Percentiles rank a stretch among this genome's conserved stretches.
phyloP scores from a whole-genome alignment of 2,797 vertebrate genomes.

The Carduelis carduelis region DNA sequence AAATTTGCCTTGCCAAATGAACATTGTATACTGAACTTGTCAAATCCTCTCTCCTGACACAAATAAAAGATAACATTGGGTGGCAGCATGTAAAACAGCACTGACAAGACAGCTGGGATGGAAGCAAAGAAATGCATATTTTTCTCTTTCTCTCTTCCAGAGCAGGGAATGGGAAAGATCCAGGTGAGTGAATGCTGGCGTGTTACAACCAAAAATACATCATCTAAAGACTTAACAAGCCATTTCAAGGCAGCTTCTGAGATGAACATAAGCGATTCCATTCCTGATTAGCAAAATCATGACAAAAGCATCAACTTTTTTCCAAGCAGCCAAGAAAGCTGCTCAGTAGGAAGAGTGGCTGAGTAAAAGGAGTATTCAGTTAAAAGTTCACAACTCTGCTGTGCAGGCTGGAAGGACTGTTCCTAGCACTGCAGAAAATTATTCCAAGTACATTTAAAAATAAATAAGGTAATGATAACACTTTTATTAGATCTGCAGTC shows the following conservation, averaged over 20 bases:
- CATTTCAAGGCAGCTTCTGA: constrained; percentile 36
- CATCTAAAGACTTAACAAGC: constrained; percentile 45
- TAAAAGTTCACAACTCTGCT: constrained; percentile 30
- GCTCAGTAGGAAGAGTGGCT: background rate
- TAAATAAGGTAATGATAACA: constrained; percentile 56
- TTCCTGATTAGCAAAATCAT: constrained; percentile 71
- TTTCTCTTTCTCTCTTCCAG: constrained; percentile 53
- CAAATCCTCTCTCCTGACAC: constrained; percentile 77
- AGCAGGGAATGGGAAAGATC: constrained; percentile 26
- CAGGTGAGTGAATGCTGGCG: constrained; percentile 5
- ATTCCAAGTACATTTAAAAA: constrained; percentile 61
- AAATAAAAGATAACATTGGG: constrained; percentile 78
- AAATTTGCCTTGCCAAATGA: constrained; percentile 78
- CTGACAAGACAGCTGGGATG: constrained; percentile 72
- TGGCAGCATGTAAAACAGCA: constrained; percentile 78
- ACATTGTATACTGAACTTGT: constrained; percentile 76
- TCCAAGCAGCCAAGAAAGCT: constrained; percentile 3
- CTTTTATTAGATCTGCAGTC: constrained; percentile 50
- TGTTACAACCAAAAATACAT: constrained; percentile 35
- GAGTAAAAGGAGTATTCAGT: background rate
- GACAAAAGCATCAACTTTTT: constrained; percentile 62
- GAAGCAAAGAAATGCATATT: constrained; percentile 70
- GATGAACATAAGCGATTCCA: constrained; percentile 30
- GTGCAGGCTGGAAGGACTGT: background rate
- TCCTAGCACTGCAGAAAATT: background rate